phyloP scores from a whole-genome alignment of 2,113 vertebrate genomes.

The Geococcyx californianus region DNA sequence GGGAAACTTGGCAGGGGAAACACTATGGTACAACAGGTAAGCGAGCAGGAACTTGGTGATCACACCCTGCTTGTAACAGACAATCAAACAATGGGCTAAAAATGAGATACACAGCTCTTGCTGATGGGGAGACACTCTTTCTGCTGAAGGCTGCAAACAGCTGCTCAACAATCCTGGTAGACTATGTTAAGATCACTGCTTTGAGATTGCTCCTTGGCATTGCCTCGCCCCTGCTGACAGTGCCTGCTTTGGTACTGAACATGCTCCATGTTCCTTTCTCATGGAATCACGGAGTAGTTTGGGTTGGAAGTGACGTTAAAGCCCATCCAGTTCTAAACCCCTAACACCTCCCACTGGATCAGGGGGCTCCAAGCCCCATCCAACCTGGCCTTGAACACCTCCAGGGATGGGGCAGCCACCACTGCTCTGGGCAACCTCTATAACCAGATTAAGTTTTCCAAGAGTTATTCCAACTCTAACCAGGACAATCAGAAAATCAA shows the following conservation, averaged over 20 bases:
- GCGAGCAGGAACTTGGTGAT: accelerated
- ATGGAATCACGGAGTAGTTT: too few species aligned
- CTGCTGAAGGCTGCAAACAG: not conserved
- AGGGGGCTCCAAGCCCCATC: too few species aligned
- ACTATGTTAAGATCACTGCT: not conserved
- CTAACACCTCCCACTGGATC: too few species aligned
- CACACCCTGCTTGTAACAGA: accelerated
- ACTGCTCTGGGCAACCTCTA: not conserved
- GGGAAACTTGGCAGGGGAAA: not conserved
- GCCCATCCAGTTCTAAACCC: too few species aligned
- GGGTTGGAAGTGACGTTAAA: too few species aligned
- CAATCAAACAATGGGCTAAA: accelerated
- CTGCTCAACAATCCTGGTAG: not conserved
- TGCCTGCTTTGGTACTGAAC: accelerated
- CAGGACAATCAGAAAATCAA: not conserved
- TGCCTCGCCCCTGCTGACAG: not conserved
- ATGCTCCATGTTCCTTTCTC: not conserved
- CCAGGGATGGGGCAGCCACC: too few species aligned
- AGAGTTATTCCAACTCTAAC: not conserved
- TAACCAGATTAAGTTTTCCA: not conserved
- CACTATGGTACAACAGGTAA: not conserved
- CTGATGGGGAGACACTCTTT: not conserved
- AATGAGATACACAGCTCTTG: accelerated
- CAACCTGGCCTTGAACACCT: too few species aligned
- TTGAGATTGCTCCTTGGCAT: not conserved